Base-by-base conservation (phyloP, 2,888 invertebrate species). In the Pantelozetes paolii region DNA sequence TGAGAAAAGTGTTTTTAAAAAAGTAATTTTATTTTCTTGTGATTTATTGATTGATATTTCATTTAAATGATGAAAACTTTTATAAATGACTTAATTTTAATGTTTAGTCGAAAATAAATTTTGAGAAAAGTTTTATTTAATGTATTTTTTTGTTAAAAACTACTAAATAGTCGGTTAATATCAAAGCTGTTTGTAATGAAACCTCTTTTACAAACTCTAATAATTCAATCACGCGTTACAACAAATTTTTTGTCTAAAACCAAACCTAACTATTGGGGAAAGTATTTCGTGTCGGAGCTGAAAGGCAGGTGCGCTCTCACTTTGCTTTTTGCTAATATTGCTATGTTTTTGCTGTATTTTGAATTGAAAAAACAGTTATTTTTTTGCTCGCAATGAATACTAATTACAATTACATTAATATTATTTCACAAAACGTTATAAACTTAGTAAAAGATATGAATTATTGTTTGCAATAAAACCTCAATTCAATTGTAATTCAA, bases 281-380 rank as follows among this genome's bases (percentile, higher is more conserved):
- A 32, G 59, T n/a, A 62, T 62, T 32, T 62, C 59, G 59, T 62
- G 59, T 18, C 59, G 30, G n/a, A 32, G 59, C 18, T n/a, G 13
- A 62, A n/a, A 62, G 59, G 59, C 59, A 62, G 59, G 59, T 62
- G 59, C 32, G 54, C 26, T 54, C 54, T 54, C 54, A 11, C 54
- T 54, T 26, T 54, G 50, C 50, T 50, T 50, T 50, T 50, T 50
- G 18, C n/a, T 3, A n/a, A 36, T 9, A 36, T 36, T 36, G 36
- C 9, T 8, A 36, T 36, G 36, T 36, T 36, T 36, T 36, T 36
- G 6, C 36, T 36, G 6, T 54, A 3, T 26, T 23, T n/a, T 32
- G 18, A 15, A 30, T 32, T 1, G 5, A 62, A 62, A 32, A n/a
- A 20, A 32, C 59, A 62, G 32, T 62, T 62, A 62, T 30, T 32